These are phyloP conservation scores for Mimumesa dahlbomi DNA, from an alignment of 2,888 invertebrate genomes.

Conservation along the genomic window DNA sequence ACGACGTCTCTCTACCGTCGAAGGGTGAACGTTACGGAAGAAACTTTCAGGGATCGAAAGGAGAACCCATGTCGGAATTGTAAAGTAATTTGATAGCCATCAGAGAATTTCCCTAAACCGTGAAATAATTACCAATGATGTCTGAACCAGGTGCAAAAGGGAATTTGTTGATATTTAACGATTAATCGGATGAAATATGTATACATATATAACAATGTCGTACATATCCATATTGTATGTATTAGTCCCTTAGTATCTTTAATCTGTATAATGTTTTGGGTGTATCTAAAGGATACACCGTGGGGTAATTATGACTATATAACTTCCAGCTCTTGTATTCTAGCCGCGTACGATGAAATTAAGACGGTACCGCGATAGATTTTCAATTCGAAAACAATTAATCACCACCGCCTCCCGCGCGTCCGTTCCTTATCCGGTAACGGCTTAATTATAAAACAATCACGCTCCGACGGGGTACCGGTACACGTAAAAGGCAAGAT, in stretches of 20 bases:
- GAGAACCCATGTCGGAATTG: background rate
- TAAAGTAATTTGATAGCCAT: background rate
- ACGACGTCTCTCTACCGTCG: slow-evolving; percentile 21
- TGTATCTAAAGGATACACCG: too few species aligned
- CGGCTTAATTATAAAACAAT: slow-evolving; percentile 80
- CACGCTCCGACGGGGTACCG: slow-evolving; percentile 67
- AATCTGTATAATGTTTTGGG: too few species aligned
- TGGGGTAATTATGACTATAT: slow-evolving; percentile 53
- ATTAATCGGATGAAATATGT: too few species aligned
- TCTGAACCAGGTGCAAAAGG: too few species aligned
- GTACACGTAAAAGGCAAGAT: slow-evolving; percentile 69
- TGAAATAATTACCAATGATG: too few species aligned
- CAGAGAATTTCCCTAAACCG: background rate
- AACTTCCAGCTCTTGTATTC: slow-evolving; percentile 44
- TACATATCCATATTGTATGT: too few species aligned
- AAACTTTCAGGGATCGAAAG: slow-evolving; percentile 15
- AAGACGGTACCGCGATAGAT: slow-evolving; percentile 74
- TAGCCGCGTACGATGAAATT: slow-evolving; percentile 62
- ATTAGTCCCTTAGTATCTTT: too few species aligned
- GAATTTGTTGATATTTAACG: too few species aligned
- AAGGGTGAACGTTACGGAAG: slow-evolving; percentile 22
- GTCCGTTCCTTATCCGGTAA: slow-evolving; percentile 69
- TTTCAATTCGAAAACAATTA: slow-evolving; percentile 80
- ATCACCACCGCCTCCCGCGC: slow-evolving; percentile 72
- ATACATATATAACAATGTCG: too few species aligned